Evolutionary conservation across 2,888 invertebrate species (phyloP).

Genomic region (Melieria picta): DNA sequence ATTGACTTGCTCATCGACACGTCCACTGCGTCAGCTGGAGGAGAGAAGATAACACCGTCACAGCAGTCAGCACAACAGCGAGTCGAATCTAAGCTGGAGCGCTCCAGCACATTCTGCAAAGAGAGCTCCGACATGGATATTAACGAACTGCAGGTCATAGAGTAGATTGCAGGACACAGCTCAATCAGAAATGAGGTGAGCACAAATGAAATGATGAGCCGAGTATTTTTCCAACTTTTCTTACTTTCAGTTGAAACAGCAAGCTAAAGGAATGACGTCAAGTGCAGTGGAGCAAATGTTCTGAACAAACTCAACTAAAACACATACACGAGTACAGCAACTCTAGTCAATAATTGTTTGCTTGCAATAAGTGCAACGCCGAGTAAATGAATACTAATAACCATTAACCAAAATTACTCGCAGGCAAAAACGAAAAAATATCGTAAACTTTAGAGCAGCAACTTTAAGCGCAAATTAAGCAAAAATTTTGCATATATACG

Average conservation of each 20-base stretch:
- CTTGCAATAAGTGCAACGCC: slow-evolving; percentile 36
- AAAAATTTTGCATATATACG: too few relatives aligned
- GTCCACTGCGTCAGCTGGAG: slow-evolving; percentile 35
- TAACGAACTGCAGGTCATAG: slow-evolving; percentile 64
- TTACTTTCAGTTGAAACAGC: too few relatives aligned
- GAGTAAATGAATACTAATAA: slow-evolving; percentile 15
- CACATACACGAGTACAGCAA: slow-evolving; percentile 46
- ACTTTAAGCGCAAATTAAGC: too few relatives aligned
- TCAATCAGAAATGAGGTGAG: slow-evolving; percentile 29
- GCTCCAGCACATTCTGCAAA: slow-evolving; percentile 67
- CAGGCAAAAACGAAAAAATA: slow-evolving; percentile 29
- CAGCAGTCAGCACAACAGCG: slow-evolving; percentile 37
- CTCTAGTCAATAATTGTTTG: slow-evolving; percentile 62
- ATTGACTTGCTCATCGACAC: slow-evolving; percentile 60
- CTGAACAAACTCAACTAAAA: too few relatives aligned
- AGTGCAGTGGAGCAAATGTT: too few relatives aligned
- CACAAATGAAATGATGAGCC: not conserved
- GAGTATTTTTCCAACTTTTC: too few relatives aligned
- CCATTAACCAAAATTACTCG: slow-evolving; percentile 40
- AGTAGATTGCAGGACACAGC: slow-evolving; percentile 48
- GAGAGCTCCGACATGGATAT: slow-evolving; percentile 62
- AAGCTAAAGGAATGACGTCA: too few relatives aligned
- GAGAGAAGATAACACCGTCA: slow-evolving; percentile 22
- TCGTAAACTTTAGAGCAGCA: not conserved
- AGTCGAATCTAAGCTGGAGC: slow-evolving; percentile 62